Percentiles rank a stretch among this genome's conserved stretches.
Evolutionary conservation across 2,797 vertebrate genomes (phyloP).

Genomic region (Chiroxiphia lanceolata): DNA sequence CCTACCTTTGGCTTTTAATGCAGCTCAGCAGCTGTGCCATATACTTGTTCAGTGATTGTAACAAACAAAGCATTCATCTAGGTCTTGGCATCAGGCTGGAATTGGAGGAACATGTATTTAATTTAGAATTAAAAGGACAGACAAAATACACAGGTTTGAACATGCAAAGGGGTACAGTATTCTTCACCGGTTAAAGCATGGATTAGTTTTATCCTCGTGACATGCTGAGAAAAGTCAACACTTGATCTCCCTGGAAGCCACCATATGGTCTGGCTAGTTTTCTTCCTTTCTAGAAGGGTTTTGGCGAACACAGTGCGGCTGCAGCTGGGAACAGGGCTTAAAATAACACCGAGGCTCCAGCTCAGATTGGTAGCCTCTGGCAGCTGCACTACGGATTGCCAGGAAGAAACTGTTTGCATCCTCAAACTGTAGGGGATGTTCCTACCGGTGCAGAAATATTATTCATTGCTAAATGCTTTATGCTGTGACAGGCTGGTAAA

Average conservation of each 20-base stretch:
- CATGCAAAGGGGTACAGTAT: neutral
- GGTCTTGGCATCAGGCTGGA: neutral
- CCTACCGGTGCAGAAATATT: neutral
- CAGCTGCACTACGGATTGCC: constrained; percentile 18
- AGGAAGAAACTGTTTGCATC: constrained; percentile 20
- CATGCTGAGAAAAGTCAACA: neutral
- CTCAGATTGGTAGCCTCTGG: constrained; percentile 27
- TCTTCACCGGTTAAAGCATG: neutral
- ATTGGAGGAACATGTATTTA: neutral
- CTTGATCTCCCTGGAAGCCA: neutral
- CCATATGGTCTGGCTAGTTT: neutral
- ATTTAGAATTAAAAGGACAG: neutral
- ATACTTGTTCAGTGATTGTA: neutral
- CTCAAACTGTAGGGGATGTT: neutral
- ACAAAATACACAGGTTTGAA: neutral
- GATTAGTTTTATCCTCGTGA: neutral
- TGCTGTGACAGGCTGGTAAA: neutral
- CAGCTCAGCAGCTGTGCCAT: neutral
- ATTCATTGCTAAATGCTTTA: neutral
- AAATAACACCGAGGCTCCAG: constrained; percentile 1
- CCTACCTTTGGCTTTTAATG: neutral
- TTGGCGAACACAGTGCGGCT: neutral
- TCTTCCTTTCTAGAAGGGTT: constrained; percentile 6
- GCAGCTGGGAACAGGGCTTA: constrained; percentile 49
- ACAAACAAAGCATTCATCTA: neutral